Evolutionary conservation across 2,113 vertebrate genomes (phyloP).

Genomic region (Neolamprologus sp.): DNA sequence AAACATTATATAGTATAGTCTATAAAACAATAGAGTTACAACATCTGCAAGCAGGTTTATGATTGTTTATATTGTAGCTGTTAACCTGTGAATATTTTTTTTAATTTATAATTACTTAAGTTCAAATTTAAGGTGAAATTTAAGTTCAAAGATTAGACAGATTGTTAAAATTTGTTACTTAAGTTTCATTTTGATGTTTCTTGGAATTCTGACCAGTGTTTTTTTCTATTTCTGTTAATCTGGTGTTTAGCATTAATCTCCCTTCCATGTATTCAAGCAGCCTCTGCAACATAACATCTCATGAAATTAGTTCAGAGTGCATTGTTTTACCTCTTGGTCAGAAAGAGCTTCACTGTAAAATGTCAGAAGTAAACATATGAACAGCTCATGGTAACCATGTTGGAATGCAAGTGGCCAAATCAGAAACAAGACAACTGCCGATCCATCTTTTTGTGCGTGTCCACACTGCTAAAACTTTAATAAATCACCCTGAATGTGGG

Average conservation of each 20-base stretch:
- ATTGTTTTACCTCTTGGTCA: neutral
- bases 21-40: neutral
- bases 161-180: neutral
- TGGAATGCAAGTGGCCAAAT: neutral
- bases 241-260: neutral
- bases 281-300: neutral
- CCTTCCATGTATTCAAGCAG: neutral
- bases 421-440: neutral
- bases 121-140: neutral
- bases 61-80: neutral
- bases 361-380: neutral
- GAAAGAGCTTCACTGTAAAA: neutral
- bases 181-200: neutral
- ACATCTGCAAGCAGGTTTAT: neutral
- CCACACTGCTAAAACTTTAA: constrained; percentile 28
- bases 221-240: neutral
- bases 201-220: neutral
- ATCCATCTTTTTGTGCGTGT: constrained; percentile 31
- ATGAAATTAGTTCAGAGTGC: neutral
- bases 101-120: neutral
- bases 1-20: neutral
- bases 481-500: constrained; percentile 40
- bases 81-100: neutral
- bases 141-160: neutral
- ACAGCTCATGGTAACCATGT: neutral